Evolutionary conservation across 2,888 invertebrate genomes (phyloP), one percentile per base, ranked within the genome.

Genomic region (Muscina levida): DNA sequence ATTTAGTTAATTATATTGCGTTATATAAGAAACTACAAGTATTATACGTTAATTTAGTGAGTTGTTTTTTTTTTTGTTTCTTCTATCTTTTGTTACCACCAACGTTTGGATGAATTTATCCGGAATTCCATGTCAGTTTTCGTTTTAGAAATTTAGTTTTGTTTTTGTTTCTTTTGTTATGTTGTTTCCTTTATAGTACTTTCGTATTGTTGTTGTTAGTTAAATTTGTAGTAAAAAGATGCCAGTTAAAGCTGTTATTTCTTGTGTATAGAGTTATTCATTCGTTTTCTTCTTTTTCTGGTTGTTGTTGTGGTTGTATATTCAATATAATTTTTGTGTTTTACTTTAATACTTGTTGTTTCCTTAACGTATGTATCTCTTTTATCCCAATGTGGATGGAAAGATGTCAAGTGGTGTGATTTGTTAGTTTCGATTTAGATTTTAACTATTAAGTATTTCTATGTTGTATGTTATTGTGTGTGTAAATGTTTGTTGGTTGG

Each of bases 281-380:
- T 31, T n/a, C n/a, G n/a, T n/a, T n/a, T n/a, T n/a, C n/a, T n/a
- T n/a, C n/a, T n/a, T n/a, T n/a, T 31, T 31, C 31, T 31, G 31
- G 3, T 78, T 65, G n/a, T 70, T 31, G 71, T 72, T 67, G 62
- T 67, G 62, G 3, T 31, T 31, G 31, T 31, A 31, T 31, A 31
- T 31, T 31, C 31, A 31, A 5, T 31, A 31, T 31, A 31, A 31
- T 5, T 31, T 31, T 31, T 31, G 31, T 31, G n/a, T n/a, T n/a
- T n/a, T n/a, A n/a, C n/a, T n/a, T 66, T 81, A 81, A 81, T 81
- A 81, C 81, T 81, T 81, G 81, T 56, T 72, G 77, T 81, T 81
- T 67, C 67, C 71, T 62, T 53, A 77, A 81, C 71, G 62, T 80
- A 70, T 44, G 44, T 39, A 44, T 62, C 59, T 37, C 53, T 31